These are phyloP conservation scores for Brachionus calyciflorus DNA, from an alignment of 1,140 invertebrate genomes.

Conservation along the genomic window DNA sequence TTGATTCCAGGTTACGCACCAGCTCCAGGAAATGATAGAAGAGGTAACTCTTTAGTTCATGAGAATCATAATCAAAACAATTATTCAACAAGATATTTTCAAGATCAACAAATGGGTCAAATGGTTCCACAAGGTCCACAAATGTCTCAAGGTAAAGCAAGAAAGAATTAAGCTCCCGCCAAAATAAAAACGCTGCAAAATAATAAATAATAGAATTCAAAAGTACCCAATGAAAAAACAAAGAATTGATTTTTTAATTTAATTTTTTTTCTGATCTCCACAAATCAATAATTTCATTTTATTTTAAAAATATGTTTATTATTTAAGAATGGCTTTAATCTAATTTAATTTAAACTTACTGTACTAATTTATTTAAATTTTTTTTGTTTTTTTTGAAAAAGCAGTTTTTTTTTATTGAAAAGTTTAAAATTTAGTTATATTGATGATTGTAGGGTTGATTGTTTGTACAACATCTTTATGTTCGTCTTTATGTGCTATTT, in stretches of 20 bases:
- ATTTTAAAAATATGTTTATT: constrained; percentile 7
- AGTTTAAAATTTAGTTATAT: neutral
- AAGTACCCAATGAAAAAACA: neutral
- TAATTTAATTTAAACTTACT: no score
- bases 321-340: constrained; percentile 15
- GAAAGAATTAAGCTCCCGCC: constrained; percentile 22
- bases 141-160: constrained; percentile 5
- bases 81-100: neutral
- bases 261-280: constrained; percentile 7
- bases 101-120: constrained; percentile 37
- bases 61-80: neutral
- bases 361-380: no score
- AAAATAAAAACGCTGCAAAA: neutral
- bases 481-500: neutral
- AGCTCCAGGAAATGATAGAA: constrained; percentile 36
- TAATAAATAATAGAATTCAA: no score
- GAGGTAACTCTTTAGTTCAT: neutral
- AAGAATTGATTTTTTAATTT: constrained; percentile 29
- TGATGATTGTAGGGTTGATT: constrained; percentile 24
- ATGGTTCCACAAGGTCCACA: constrained; percentile 13
- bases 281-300: no score
- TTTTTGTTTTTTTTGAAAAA: no score
- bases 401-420: no score
- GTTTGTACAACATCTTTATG: constrained; percentile 7
- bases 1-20: constrained; percentile 40